Evolutionary conservation across 2,888 invertebrate genomes (phyloP).

Genomic region (Spodoptera picta): DNA sequence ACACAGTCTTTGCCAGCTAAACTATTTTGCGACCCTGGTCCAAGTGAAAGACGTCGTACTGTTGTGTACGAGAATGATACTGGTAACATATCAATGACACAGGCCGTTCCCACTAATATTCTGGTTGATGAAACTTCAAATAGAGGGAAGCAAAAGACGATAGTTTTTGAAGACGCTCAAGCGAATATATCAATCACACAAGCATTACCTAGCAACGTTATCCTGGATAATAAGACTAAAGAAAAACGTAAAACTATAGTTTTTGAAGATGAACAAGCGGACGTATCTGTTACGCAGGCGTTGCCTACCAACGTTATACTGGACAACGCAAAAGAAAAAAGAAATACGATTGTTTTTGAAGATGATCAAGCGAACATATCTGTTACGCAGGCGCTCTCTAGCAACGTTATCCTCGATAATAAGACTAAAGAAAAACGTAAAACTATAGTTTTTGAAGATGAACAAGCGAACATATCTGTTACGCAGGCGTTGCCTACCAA

Average conservation of each 20-base stretch:
- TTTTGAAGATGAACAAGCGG: slow-evolving; percentile 45
- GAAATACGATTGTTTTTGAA: slow-evolving; percentile 34
- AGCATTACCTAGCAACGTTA: slow-evolving; percentile 53
- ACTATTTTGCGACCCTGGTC: slow-evolving; percentile 2
- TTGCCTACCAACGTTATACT: slow-evolving; percentile 39
- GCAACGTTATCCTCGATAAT: slow-evolving; percentile 33
- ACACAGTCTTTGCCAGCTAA: slow-evolving; percentile 35
- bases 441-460: slow-evolving; percentile 50
- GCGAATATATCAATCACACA: slow-evolving; percentile 64
- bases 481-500: slow-evolving; percentile 53
- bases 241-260: slow-evolving; percentile 47
- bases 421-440: slow-evolving; percentile 30
- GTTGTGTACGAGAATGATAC: slow-evolving; percentile 25
- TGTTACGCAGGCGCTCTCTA: slow-evolving; percentile 62
- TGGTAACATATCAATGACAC: slow-evolving; percentile 47
- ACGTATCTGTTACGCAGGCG: slow-evolving; percentile 61
- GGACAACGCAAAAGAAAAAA: slow-evolving; percentile 14
- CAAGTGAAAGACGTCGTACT: slow-evolving; percentile 14
- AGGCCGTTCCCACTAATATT: slow-evolving; percentile 46
- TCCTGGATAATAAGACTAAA: slow-evolving; percentile 22
- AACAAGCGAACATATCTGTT: slow-evolving; percentile 57
- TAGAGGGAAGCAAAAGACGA: slow-evolving; percentile 20
- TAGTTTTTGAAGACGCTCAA: slow-evolving; percentile 41
- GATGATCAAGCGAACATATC: slow-evolving; percentile 59
- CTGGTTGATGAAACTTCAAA: slow-evolving; percentile 6